Evolutionary conservation across 1,140 invertebrate genomes (phyloP).

Genomic region (Saccostrea cuccullata): DNA sequence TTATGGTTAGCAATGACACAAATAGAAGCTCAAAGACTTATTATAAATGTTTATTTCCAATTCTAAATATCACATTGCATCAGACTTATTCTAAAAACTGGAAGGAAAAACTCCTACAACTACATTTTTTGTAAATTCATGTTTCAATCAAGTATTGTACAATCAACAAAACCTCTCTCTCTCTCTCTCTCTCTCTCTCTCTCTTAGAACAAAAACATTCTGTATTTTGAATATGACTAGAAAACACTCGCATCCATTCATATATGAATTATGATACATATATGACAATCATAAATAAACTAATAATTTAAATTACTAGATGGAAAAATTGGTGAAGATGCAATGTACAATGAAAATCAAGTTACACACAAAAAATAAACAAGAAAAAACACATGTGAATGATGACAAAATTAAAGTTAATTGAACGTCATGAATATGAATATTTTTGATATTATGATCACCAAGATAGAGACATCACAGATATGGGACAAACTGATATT

Average conservation of each 20-base stretch:
- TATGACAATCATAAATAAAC: neutral
- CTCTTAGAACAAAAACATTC: neutral
- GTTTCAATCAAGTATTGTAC: no score
- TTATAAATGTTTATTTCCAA: no score
- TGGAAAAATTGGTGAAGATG: no score
- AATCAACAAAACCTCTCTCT: neutral
- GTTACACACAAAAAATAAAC: no score
- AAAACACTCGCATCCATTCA: neutral
- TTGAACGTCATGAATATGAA: neutral
- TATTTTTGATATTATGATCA: neutral
- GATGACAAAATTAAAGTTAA: neutral
- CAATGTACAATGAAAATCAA: no score
- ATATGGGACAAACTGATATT: neutral
- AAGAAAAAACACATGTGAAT: neutral
- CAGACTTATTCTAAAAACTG: no score
- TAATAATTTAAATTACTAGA: neutral
- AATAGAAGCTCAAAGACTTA: no score
- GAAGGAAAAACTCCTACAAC: no score
- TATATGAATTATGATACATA: neutral
- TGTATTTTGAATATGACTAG: neutral
- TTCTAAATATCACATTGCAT: no score
- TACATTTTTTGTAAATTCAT: no score
- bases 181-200: conserved; percentile 17
- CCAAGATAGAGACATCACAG: conserved; percentile 5
- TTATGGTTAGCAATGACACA: no score